A percentile compares a stretch with the other conserved stretches of the same genome.
Conservation (phyloP, 2,888 invertebrate species). For the Eulithis testata region DNA sequence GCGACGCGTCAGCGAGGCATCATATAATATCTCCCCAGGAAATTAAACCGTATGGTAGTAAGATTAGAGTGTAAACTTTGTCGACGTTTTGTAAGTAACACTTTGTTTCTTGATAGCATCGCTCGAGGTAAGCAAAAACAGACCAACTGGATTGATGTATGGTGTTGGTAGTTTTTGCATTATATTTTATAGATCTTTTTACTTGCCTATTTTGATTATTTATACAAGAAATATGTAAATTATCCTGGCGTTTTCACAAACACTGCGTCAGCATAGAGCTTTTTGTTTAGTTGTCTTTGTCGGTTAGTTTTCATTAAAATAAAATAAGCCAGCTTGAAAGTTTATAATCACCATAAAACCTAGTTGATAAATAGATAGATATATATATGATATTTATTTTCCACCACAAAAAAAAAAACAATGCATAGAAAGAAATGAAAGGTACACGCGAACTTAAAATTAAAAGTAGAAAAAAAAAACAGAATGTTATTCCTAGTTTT, state of each 20-base stretch:
- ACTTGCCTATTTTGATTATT: conserved; percentile 32
- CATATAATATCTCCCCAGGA: conserved; percentile 28
- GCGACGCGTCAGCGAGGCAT: conserved; percentile 57
- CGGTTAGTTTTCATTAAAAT: neutral
- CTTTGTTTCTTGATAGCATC: conserved; percentile 62
- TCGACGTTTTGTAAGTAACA: conserved; percentile 44
- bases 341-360: no score
- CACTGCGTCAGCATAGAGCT: neutral
- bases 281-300: neutral
- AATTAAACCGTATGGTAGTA: conserved; percentile 22
- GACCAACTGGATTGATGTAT: conserved; percentile 52
- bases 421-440: no score
- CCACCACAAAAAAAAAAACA: no score
- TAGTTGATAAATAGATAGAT: no score
- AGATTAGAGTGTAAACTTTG: conserved; percentile 8
- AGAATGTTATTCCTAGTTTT: no score
- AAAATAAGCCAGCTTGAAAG: no score
- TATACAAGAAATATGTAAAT: conserved; percentile 23
- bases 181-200: conserved; percentile 35
- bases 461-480: no score
- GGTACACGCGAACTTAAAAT: no score
- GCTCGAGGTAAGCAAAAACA: conserved; percentile 54
- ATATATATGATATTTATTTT: no score
- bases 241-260: conserved; percentile 16
- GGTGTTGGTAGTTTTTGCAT: conserved; percentile 40